phyloP scores from a whole-genome alignment of 1,140 invertebrate species.

The Ruditapes philippinarum region DNA sequence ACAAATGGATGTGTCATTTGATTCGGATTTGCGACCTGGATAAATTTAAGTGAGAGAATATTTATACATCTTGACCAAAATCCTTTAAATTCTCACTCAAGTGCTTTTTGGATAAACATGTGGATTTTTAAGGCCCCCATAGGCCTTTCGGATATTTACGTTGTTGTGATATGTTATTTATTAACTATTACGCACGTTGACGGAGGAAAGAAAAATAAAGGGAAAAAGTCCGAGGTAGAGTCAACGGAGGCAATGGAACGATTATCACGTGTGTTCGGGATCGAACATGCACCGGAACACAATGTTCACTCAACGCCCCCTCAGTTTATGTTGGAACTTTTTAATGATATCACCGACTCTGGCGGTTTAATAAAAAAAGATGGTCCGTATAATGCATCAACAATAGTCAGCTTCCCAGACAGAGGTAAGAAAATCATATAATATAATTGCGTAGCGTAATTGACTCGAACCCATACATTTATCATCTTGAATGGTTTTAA shows the following conservation, averaged over 20 bases:
- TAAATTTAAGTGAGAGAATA: conserved; percentile 34
- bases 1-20: conserved; percentile 33
- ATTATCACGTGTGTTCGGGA: conserved; percentile 58
- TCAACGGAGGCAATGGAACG: conserved; percentile 63
- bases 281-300: conserved; percentile 53
- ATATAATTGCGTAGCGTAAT: too few species aligned
- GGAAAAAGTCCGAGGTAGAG: conserved; percentile 15
- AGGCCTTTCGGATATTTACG: not conserved
- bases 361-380: conserved; percentile 60
- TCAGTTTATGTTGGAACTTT: conserved; percentile 66
- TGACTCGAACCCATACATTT: too few species aligned
- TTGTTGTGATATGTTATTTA: conserved; percentile 46
- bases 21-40: conserved; percentile 31
- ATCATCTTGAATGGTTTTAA: too few species aligned
- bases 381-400: conserved; percentile 62
- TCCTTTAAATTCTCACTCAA: conserved; percentile 18
- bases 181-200: conserved; percentile 22
- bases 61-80: conserved; percentile 29
- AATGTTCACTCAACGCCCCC: conserved; percentile 46
- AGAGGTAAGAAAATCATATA: conserved; percentile 49
- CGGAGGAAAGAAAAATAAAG: conserved; percentile 44
- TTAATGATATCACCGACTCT: conserved; percentile 60
- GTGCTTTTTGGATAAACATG: conserved; percentile 52
- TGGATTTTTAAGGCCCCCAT: conserved; percentile 36
- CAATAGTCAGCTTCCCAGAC: conserved; percentile 62